Evolutionary conservation across 2,113 vertebrate species (phyloP).

Genomic region (Gymnorhina tibicen): DNA sequence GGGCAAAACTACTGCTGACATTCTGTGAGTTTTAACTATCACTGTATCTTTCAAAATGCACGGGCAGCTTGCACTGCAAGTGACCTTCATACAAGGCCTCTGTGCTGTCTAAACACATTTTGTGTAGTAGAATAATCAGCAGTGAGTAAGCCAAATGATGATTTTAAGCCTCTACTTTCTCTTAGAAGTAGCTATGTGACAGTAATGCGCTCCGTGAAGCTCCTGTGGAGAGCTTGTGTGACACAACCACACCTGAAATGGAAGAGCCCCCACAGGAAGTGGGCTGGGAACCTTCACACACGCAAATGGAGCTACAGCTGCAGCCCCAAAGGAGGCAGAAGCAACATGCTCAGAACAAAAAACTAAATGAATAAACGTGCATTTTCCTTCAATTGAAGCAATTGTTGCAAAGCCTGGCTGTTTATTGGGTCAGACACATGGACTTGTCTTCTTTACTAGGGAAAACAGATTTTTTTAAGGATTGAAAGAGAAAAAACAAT

Average conservation of each 20-base stretch:
- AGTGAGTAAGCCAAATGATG: not conserved
- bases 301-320: constrained; percentile 80
- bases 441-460: not conserved
- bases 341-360: not conserved
- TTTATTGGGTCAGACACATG: not conserved
- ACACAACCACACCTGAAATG: constrained; percentile 68
- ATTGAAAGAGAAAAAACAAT: not conserved
- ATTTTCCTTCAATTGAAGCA: not conserved
- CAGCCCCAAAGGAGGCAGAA: constrained; percentile 67
- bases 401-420: not conserved
- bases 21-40: not conserved
- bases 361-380: not conserved
- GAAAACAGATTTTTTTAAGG: not conserved
- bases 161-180: not conserved
- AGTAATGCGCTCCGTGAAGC: constrained; percentile 74
- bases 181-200: constrained; percentile 63
- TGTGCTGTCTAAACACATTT: not conserved
- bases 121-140: not conserved
- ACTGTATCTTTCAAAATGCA: not conserved
- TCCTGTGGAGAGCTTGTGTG: constrained; percentile 53
- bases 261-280: constrained; percentile 50
- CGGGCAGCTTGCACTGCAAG: not conserved
- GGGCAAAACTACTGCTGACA: not conserved
- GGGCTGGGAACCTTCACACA: constrained; percentile 74
- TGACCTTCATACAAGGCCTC: not conserved